phyloP scores from a whole-genome alignment of 2,888 invertebrate genomes.

The Pristionchus japonicus region DNA sequence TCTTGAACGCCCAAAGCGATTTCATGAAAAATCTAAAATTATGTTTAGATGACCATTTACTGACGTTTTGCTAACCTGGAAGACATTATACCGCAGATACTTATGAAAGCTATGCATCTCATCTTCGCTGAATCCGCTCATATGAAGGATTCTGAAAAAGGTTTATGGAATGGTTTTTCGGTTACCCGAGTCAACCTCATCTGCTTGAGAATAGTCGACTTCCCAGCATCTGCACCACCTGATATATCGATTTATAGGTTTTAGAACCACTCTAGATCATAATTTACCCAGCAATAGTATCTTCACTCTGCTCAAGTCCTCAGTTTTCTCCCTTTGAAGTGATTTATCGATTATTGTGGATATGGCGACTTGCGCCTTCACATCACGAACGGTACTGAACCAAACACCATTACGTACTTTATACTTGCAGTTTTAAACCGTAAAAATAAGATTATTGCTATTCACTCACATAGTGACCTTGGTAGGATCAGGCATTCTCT shows the following conservation, averaged over 20 bases:
- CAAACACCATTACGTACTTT: too few relatives aligned
- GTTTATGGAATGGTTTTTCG: too few relatives aligned
- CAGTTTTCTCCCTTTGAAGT: neutral
- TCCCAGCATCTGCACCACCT: constrained; percentile 54
- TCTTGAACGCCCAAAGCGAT: constrained; percentile 18
- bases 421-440: too few relatives aligned
- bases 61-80: neutral
- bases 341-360: neutral
- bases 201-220: constrained; percentile 58
- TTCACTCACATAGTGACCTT: neutral
- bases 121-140: constrained; percentile 34
- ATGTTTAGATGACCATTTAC: neutral
- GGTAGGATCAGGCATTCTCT: neutral
- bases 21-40: constrained; percentile 33
- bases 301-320: constrained; percentile 33
- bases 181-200: constrained; percentile 51
- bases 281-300: neutral
- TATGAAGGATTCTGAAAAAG: constrained; percentile 45
- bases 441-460: neutral
- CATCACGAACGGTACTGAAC: neutral
- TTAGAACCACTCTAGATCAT: neutral
- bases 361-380: neutral
- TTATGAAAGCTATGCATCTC: constrained; percentile 30
- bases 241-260: neutral
- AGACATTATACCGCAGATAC: constrained; percentile 39